phyloP scores from a whole-genome alignment of 2,113 vertebrate genomes.

The Rhagologus leucostigma region DNA sequence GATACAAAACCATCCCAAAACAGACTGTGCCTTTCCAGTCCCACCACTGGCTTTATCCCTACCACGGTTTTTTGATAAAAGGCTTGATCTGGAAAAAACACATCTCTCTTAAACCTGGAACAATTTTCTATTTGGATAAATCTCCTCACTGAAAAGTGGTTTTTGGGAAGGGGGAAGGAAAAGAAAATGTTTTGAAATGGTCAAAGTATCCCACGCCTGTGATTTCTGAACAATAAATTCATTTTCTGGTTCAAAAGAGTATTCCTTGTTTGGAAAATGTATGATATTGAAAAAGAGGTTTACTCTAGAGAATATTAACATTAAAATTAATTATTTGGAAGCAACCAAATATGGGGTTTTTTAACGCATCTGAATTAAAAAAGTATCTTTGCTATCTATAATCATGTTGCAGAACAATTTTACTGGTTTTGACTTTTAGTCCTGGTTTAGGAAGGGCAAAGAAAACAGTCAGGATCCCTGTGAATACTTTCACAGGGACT shows the following conservation, averaged over 20 bases:
- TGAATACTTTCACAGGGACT: background rate
- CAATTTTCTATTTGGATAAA: background rate
- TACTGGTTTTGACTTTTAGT: background rate
- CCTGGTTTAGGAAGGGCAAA: background rate
- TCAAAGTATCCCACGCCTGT: background rate
- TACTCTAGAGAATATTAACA: background rate
- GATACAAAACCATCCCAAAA: background rate
- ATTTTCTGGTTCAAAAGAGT: background rate
- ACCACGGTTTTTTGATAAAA: background rate
- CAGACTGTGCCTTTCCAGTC: background rate
- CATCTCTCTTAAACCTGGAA: background rate
- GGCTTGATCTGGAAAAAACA: background rate
- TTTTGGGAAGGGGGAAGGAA: background rate
- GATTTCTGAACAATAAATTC: background rate
- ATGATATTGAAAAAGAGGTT: background rate
- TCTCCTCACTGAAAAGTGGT: background rate
- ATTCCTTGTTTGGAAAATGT: background rate
- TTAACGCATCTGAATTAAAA: background rate
- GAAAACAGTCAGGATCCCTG: background rate
- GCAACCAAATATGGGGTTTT: background rate
- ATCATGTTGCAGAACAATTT: rapidly evolving
- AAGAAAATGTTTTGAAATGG: background rate
- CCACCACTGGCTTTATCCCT: background rate
- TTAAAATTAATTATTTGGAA: background rate
- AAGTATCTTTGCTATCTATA: background rate